These are phyloP conservation scores for Oxyruncus cristatus DNA, from an alignment of 2,113 vertebrate species.

Conservation along the genomic window DNA sequence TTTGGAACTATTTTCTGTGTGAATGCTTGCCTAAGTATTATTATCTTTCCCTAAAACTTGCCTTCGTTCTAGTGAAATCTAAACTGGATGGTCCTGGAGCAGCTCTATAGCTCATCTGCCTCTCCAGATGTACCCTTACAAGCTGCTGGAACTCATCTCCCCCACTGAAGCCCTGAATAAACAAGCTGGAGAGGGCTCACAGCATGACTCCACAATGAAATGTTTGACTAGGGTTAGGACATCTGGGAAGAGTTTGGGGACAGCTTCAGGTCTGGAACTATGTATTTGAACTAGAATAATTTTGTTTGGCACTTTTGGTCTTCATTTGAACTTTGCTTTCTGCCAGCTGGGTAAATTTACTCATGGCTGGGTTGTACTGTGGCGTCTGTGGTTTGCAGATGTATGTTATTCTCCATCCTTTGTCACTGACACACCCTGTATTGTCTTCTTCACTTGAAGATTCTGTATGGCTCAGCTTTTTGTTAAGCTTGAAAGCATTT, in stretches of 20 bases:
- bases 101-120: neutral
- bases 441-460: slow-evolving; percentile 20
- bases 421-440: neutral
- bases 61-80: neutral
- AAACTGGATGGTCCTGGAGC: neutral
- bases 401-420: neutral
- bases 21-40: neutral
- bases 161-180: neutral
- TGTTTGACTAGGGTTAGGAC: neutral
- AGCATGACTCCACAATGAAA: neutral
- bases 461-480: neutral
- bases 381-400: slow-evolving; percentile 20
- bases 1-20: neutral
- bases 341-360: slow-evolving; percentile 16
- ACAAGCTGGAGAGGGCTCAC: neutral
- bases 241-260: slow-evolving; percentile 59
- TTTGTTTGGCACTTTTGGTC: slow-evolving; percentile 39
- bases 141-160: slow-evolving; percentile 4
- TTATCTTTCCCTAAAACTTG: neutral
- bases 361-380: neutral
- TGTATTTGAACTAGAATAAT: neutral
- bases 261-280: slow-evolving; percentile 38
- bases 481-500: neutral
- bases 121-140: neutral
- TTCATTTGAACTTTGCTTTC: slow-evolving; percentile 20